Conservation (phyloP, 2,888 invertebrate species). For the Serripes groenlandicus region DNA sequence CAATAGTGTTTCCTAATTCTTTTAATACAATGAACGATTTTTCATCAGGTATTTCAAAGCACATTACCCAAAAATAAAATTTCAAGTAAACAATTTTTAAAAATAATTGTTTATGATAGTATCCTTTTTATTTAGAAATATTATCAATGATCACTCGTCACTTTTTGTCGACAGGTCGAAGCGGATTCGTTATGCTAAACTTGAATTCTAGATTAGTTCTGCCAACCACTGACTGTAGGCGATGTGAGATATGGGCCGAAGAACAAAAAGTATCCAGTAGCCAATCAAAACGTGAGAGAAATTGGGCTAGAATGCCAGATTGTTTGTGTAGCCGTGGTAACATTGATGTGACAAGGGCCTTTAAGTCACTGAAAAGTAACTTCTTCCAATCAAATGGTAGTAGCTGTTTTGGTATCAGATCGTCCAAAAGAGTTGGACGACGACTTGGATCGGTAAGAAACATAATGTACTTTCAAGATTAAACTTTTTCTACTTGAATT, state of each 20-base stretch:
- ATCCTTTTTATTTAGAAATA: no score
- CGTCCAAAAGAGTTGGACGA: background rate
- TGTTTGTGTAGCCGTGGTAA: constrained; percentile 19
- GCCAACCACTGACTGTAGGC: constrained; percentile 12
- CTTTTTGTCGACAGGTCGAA: no score
- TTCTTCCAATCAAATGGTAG: background rate
- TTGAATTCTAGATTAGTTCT: constrained; percentile 12
- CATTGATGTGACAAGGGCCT: background rate
- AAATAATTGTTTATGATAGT: no score
- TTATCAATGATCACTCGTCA: no score
- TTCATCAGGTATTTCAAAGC: no score
- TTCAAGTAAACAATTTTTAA: no score
- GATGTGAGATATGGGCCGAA: constrained; percentile 23
- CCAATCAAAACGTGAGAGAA: background rate
- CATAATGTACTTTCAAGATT: no score
- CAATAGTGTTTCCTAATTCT: no score
- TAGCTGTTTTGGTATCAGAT: background rate
- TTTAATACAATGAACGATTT: no score
- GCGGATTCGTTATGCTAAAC: constrained; percentile 12
- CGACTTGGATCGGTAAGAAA: background rate
- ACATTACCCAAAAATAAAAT: no score
- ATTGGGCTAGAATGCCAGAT: constrained; percentile 12
- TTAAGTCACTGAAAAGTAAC: background rate
- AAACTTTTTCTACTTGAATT: no score
- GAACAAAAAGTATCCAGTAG: background rate